Conservation (phyloP, 1,140 invertebrate species). For the Scaptomyza graminum region DNA sequence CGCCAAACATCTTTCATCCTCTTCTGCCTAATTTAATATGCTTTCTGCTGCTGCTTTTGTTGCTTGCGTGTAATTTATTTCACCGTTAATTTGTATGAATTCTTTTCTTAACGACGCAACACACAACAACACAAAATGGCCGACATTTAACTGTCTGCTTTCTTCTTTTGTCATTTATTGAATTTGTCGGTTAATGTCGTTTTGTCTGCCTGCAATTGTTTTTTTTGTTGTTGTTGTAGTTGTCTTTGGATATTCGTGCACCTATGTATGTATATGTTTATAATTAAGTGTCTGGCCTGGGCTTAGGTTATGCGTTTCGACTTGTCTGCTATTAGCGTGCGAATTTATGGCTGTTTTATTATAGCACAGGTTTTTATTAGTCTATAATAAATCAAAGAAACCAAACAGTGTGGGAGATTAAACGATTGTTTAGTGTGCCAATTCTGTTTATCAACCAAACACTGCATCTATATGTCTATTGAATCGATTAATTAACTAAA, state of each 20-base stretch:
- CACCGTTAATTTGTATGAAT: conserved; percentile 75
- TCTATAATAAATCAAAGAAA: conserved; percentile 60
- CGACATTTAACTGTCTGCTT: conserved; percentile 49
- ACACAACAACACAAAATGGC: conserved; percentile 60
- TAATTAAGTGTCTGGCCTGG: conserved; percentile 70
- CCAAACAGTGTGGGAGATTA: conserved; percentile 2
- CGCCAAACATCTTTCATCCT: conserved; percentile 32
- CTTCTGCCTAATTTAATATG: conserved; percentile 64
- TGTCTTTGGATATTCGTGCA: conserved; percentile 15
- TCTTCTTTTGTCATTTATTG: conserved; percentile 21
- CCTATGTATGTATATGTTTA: conserved; percentile 71
- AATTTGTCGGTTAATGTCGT: conserved; percentile 28
- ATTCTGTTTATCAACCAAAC: conserved; percentile 25
- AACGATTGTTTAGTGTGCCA: conserved; percentile 21
- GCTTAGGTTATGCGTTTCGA: not conserved
- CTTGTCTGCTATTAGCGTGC: conserved; percentile 31
- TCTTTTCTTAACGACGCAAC: conserved; percentile 48
- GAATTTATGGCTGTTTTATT: conserved; percentile 64
- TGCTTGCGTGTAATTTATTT: conserved; percentile 64
- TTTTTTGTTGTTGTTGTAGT: conserved; percentile 4
- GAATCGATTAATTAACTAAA: not conserved
- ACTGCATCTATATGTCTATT: not conserved
- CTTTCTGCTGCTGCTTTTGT: conserved; percentile 23
- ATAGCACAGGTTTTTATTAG: conserved; percentile 50
- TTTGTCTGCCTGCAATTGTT: conserved; percentile 15